Base-by-base conservation (phyloP, 2,113 vertebrate genomes). In the Thalassoma bifasciatum region DNA sequence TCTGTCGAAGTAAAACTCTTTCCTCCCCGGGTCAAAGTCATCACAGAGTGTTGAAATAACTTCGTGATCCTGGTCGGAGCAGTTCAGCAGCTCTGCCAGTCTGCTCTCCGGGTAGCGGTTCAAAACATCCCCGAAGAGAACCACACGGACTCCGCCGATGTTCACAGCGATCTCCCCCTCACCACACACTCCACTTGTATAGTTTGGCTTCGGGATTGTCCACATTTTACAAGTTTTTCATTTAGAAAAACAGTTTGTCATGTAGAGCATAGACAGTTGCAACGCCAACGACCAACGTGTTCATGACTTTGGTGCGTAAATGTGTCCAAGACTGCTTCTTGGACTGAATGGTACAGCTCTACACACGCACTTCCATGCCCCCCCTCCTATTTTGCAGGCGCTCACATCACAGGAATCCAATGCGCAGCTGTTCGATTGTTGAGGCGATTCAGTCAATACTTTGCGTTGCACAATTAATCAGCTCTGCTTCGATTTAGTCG, bases 1-100 rank as follows among this genome's bases (percentile, higher is more conserved):
- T 66, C 98, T 86, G 89, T 99, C 98, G 66, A 99, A 99, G 91
- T 99, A 99, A 89, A 99, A 99, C 90, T 99, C 98, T 44, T 92
- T 94, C 40, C 95, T 95, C 12, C 93, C 91, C 0, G 96, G 95
- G 69, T 99, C 97, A n/a, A 98, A 99, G 86, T 99, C 98, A 61
- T 99, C 98, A 51, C 98, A 99, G 19, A 99, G 94, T 1, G 96
- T 94, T 57, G 95, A 95, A 83, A 98, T 95, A 37, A 90, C 91
- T 70, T 98, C 97, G 0, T 94, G 93, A 62, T 95, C 95, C 56
- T 94, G 94, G 0, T 94, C 85, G 13, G 97, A 88, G 79, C 96
- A 96, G 89, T 94, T 93, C 44, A 95, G 76, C 79, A 99, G 84
- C 91, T 99, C 96, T 22, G 98, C 96, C 85, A 99, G 94, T 57